Evolutionary conservation across 2,888 invertebrate genomes (phyloP), one percentile per base, ranked within the genome.

Genomic region (Operophtera brumata): DNA sequence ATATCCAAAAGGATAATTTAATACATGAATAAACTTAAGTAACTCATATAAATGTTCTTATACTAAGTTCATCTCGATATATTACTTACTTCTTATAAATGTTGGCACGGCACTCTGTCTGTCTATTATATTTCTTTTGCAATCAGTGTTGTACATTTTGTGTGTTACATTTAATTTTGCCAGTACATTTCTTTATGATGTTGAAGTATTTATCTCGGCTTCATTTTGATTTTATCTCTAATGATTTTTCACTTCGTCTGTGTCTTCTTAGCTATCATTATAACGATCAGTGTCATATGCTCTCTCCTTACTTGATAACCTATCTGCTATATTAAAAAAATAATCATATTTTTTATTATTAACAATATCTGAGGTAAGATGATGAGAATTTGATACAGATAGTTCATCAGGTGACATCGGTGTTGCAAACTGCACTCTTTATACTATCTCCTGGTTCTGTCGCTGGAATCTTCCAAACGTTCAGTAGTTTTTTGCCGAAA

Each of bases 361-460:
- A 9, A 39, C 14, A 12, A 8, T 13, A 37, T 25, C 3, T 48
- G 37, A 6, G 36, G 11, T 36, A 4, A 13, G 8, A 36, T 12
- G 34, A 25, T 0, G 5, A 12, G 7, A 34, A 32, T 5, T 13
- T 2, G 20, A 13, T 46, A 35, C 61, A 81, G 79, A 83, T 72
- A 68, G 81, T 79, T 84, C 73, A 75, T 81, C 73, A 57, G 72
- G 80, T 80, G 70, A 73, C 70, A 82, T 89, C 88, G 87, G 90
- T 90, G 89, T 90, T 90, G 90, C 90, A 90, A 90, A 90, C 83
- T 90, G 90, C 90, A 88, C 89, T 90, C 90, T 90, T 89, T 90
- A 89, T 88, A 84, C 86, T 88, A 77, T 86, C 78, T 88, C 82
- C 82, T 90, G 85, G 82, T 85, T 84, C 87, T 86, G 84, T 89